These are phyloP conservation scores for Muscina levida DNA, from an alignment of 2,888 invertebrate genomes.

Conservation along the genomic window DNA sequence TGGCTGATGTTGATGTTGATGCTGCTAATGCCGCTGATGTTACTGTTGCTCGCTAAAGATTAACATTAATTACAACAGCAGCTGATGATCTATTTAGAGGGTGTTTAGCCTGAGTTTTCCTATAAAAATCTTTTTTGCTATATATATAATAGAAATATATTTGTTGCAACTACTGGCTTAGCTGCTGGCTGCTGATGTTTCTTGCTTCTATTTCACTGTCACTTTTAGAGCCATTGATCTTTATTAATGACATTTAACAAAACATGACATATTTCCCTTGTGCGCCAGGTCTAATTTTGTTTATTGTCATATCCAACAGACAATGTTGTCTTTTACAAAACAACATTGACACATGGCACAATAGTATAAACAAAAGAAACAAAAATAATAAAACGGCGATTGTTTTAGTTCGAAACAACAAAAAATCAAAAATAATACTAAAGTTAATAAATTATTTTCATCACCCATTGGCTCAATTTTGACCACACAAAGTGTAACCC, in stretches of 20 bases:
- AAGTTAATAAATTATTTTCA: no score
- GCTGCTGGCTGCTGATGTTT: not conserved
- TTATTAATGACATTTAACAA: conserved; percentile 54
- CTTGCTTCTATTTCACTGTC: not conserved
- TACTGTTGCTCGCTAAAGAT: conserved; percentile 45
- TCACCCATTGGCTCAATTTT: not conserved
- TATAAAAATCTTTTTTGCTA: not conserved
- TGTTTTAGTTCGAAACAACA: no score
- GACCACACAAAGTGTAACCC: not conserved
- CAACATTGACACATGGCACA: no score
- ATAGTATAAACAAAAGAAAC: no score
- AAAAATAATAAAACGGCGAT: no score
- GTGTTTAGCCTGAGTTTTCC: conserved; percentile 25
- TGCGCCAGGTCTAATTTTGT: conserved; percentile 14
- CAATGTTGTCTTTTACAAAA: not conserved
- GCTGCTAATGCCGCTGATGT: conserved; percentile 39
- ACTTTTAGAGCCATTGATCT: conserved; percentile 3
- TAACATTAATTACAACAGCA: conserved; percentile 61
- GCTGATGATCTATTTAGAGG: conserved; percentile 51
- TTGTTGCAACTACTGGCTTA: not conserved
- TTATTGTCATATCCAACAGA: conserved; percentile 26
- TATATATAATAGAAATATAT: no score
- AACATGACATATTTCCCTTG: conserved; percentile 48
- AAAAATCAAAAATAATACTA: no score
- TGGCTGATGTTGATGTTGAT: no score